Evolutionary conservation across 2,113 vertebrate species (phyloP).

Genomic region (Pterophyllum scalare): DNA sequence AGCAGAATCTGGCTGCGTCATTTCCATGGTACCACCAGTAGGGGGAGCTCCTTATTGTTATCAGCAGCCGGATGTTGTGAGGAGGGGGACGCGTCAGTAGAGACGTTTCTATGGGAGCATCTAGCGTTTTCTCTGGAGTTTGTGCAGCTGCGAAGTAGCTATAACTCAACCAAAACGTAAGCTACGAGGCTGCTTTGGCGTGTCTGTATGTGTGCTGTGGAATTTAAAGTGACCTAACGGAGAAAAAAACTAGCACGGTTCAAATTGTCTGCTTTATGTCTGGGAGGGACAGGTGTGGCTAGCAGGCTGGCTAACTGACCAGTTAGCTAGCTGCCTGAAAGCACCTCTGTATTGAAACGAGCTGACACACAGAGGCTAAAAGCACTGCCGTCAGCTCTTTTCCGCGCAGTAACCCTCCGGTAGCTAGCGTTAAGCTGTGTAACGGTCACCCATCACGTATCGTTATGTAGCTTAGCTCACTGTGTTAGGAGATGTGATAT

Average conservation of each 20-base stretch:
- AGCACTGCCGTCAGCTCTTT: background rate
- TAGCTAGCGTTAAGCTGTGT: background rate
- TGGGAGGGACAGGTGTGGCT: constrained; percentile 40
- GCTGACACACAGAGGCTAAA: background rate
- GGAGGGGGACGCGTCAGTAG: background rate
- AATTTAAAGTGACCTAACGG: background rate
- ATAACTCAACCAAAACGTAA: background rate
- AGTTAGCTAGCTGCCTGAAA: background rate
- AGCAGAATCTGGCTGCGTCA: too few species aligned
- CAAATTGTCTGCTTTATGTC: background rate
- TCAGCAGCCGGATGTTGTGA: background rate
- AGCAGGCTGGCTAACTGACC: constrained; percentile 16
- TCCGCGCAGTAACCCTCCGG: too few species aligned
- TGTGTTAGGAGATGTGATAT: background rate
- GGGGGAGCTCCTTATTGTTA: background rate
- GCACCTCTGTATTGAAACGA: background rate
- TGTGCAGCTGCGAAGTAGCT: constrained; percentile 9
- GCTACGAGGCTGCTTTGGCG: accelerated
- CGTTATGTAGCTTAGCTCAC: background rate
- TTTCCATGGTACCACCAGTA: background rate
- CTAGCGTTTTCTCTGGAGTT: background rate
- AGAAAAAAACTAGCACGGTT: background rate
- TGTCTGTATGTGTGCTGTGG: background rate
- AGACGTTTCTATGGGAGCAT: constrained; percentile 3
- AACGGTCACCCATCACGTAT: background rate